These are phyloP conservation scores for Lacerta bilineata DNA, from an alignment of 2,797 vertebrate species.

Conservation along the genomic window DNA sequence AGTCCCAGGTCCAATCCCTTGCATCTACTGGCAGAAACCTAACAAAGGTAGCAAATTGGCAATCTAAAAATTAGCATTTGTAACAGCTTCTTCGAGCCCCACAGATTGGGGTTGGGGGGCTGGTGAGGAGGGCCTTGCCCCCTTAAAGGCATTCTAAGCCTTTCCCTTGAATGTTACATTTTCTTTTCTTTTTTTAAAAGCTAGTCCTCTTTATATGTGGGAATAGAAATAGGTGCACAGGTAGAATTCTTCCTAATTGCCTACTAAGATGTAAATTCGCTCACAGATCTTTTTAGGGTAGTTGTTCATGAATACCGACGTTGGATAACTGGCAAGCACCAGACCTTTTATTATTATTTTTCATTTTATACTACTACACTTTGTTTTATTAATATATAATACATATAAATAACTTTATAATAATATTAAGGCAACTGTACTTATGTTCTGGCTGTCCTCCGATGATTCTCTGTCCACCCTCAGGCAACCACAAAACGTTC, in stretches of 20 bases:
- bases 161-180: background rate
- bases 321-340: background rate
- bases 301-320: background rate
- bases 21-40: background rate
- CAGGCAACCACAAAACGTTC: background rate
- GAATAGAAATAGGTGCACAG: background rate
- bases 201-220: background rate
- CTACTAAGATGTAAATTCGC: background rate
- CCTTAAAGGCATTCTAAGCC: background rate
- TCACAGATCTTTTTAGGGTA: background rate
- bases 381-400: background rate
- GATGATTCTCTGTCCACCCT: background rate
- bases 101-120: background rate
- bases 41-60: background rate
- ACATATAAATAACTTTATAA: background rate
- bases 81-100: background rate
- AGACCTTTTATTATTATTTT: background rate
- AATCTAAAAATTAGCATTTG: background rate
- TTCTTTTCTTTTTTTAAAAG: background rate
- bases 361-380: background rate
- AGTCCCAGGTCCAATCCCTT: background rate
- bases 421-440: background rate
- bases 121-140: background rate
- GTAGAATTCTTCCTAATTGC: background rate
- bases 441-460: background rate